Evolutionary conservation across 2,797 vertebrate genomes (phyloP).

Genomic region (Setipinna tenuifilis): DNA sequence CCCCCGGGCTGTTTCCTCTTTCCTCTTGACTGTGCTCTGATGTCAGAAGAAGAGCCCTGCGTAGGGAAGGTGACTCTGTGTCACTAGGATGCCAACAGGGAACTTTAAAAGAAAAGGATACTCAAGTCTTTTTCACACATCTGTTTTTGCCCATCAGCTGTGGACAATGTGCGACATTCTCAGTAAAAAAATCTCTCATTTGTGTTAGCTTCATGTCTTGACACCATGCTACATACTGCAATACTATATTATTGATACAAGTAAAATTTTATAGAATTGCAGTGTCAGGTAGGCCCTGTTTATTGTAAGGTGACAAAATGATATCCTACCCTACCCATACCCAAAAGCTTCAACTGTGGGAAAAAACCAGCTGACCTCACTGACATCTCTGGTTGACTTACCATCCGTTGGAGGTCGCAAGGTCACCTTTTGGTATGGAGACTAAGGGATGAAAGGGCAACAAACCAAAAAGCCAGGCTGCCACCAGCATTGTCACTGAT

Average conservation of each 20-base stretch:
- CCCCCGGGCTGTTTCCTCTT: neutral
- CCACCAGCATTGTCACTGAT: neutral
- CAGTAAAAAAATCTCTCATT: too few species aligned
- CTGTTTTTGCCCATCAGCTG: too few species aligned
- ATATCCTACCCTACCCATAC: too few species aligned
- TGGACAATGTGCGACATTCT: too few species aligned
- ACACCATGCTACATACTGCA: too few species aligned
- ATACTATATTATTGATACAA: too few species aligned
- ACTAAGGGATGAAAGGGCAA: neutral
- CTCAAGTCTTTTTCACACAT: neutral
- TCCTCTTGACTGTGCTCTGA: neutral
- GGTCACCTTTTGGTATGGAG: neutral
- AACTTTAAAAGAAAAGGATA: neutral
- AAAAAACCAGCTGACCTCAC: neutral
- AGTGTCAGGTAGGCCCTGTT: too few species aligned
- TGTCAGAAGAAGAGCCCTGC: neutral
- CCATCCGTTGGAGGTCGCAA: neutral
- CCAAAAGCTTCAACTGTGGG: neutral
- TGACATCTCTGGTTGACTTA: neutral
- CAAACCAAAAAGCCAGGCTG: neutral
- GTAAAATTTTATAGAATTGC: too few species aligned
- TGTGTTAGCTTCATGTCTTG: too few species aligned
- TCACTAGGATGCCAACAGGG: neutral
- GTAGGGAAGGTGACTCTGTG: conserved; percentile 22
- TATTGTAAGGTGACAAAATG: too few species aligned